Evolutionary conservation across 2,113 vertebrate species (phyloP).

Genomic region (Odocoileus hemionus): DNA sequence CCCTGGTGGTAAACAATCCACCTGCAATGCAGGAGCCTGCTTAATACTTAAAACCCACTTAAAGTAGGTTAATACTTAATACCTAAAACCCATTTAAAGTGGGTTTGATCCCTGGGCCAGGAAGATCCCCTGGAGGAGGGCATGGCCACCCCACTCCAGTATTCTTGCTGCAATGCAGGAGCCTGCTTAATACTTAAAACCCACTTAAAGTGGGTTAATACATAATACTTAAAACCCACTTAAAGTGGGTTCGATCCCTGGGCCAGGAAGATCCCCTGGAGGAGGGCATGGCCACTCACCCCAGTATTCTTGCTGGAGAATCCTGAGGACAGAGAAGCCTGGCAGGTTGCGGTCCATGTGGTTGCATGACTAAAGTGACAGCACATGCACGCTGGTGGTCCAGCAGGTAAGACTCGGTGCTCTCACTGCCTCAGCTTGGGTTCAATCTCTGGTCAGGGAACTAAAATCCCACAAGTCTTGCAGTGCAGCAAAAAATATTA

Average conservation of each 20-base stretch:
- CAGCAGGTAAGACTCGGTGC: background rate
- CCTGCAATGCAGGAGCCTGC: background rate
- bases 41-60: too few relatives aligned
- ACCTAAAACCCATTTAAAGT: too few relatives aligned
- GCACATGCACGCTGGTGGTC: background rate
- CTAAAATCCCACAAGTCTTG: background rate
- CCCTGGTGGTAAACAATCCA: background rate
- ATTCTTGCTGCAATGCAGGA: too few relatives aligned
- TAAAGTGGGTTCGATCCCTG: background rate
- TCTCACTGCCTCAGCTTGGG: fast-evolving
- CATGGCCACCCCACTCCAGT: too few relatives aligned
- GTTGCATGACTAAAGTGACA: background rate
- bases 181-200: too few relatives aligned
- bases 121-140: too few relatives aligned
- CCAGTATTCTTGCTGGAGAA: background rate
- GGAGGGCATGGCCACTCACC: background rate
- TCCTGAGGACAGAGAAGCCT: background rate
- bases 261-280: background rate
- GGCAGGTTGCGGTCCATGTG: background rate
- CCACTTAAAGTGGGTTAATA: too few relatives aligned
- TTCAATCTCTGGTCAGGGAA: background rate
- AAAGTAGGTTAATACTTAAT: too few relatives aligned
- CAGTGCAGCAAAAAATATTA: background rate
- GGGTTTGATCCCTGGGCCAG: too few relatives aligned
- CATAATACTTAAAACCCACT: too few relatives aligned